Evolutionary conservation across 2,797 vertebrate genomes (phyloP).

Genomic region (Odontamblyopus rebecca): DNA sequence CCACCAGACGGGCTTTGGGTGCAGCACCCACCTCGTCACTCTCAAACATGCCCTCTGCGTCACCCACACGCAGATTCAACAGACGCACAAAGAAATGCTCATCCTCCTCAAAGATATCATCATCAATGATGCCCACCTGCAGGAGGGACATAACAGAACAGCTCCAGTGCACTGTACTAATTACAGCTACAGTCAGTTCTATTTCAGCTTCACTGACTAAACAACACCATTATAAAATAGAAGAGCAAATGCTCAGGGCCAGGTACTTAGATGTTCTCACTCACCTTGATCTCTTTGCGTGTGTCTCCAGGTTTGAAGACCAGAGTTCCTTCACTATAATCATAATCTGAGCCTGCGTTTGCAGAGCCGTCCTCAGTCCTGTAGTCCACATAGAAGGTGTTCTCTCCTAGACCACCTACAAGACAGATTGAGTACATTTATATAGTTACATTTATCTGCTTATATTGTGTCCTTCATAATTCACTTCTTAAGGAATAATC

Average conservation of each 20-base stretch:
- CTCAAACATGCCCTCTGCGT: slow-evolving; percentile 92
- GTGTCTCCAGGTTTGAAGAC: slow-evolving; percentile 95
- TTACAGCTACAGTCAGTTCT: too few relatives aligned
- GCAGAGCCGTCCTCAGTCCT: slow-evolving; percentile 93
- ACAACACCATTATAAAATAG: background rate
- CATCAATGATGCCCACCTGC: slow-evolving; percentile 90
- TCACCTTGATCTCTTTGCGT: slow-evolving; percentile 85
- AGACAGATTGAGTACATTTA: background rate
- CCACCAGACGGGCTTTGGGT: slow-evolving; percentile 83
- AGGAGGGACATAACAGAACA: background rate
- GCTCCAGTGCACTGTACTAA: background rate
- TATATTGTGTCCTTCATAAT: background rate
- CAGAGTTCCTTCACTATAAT: slow-evolving; percentile 89
- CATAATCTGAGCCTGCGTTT: slow-evolving; percentile 87
- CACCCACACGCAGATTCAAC: slow-evolving; percentile 88
- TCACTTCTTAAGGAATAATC: background rate
- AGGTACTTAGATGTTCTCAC: slow-evolving; percentile 6
- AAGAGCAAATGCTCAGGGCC: background rate
- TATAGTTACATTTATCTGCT: background rate
- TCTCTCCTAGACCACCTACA: slow-evolving; percentile 80
- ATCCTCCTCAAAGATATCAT: slow-evolving; percentile 95
- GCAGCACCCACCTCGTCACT: slow-evolving; percentile 77
- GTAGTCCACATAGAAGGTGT: slow-evolving; percentile 96
- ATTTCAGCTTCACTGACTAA: background rate
- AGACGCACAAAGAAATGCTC: slow-evolving; percentile 90